phyloP scores from a whole-genome alignment of 2,888 invertebrate species.

The Cephus rjabovi region DNA sequence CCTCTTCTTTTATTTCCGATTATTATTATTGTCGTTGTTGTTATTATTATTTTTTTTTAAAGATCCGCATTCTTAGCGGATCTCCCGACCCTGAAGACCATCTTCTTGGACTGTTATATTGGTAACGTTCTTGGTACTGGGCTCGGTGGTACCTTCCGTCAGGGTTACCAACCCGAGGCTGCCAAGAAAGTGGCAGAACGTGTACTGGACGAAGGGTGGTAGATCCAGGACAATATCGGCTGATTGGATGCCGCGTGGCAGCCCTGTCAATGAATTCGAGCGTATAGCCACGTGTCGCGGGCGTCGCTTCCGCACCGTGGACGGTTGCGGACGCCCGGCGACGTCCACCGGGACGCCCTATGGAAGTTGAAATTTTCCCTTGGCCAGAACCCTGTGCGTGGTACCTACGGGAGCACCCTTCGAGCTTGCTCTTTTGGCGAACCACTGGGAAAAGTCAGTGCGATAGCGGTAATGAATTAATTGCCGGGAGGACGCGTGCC shows the following conservation, averaged over 20 bases:
- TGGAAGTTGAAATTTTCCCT: neutral
- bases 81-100: neutral
- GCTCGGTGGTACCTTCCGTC: neutral
- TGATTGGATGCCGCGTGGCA: slow-evolving; percentile 63
- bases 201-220: neutral
- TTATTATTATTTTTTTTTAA: neutral
- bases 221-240: slow-evolving; percentile 44
- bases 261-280: slow-evolving; percentile 49
- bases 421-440: slow-evolving; percentile 27
- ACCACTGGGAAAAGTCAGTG: slow-evolving; percentile 4
- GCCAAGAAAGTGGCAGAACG: neutral
- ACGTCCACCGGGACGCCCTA: neutral
- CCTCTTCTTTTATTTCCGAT: neutral
- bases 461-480: slow-evolving; percentile 61
- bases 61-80: neutral
- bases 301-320: slow-evolving; percentile 25
- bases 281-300: slow-evolving; percentile 50
- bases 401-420: slow-evolving; percentile 8
- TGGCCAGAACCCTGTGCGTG: neutral
- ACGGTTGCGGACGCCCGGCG: neutral
- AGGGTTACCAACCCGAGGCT: neutral
- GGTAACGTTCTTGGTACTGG: neutral
- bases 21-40: neutral
- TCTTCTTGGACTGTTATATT: neutral
- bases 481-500: slow-evolving; percentile 58